Conservation (phyloP, 1,140 invertebrate species). For the Camponotus vicinus region DNA sequence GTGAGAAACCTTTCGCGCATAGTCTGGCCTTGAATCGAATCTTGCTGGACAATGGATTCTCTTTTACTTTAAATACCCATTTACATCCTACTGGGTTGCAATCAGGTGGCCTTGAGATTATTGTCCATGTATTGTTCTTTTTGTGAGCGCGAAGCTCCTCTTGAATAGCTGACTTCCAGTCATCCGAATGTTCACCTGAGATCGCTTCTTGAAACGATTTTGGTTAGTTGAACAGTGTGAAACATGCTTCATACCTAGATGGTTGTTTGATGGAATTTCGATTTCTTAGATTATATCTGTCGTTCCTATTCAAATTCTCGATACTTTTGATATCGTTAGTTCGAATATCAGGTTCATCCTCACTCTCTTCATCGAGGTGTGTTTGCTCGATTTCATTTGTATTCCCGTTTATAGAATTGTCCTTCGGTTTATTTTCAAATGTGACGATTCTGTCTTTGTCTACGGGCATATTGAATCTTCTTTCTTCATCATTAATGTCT, state of each 20-base stretch:
- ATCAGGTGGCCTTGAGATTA: conserved; percentile 63
- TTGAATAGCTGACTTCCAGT: conserved; percentile 80
- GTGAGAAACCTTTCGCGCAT: conserved; percentile 32
- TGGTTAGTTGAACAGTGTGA: conserved; percentile 61
- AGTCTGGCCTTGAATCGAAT: conserved; percentile 55
- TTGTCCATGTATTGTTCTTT: conserved; percentile 78
- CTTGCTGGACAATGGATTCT: neutral
- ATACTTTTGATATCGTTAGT: too few relatives aligned
- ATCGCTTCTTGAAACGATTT: conserved; percentile 77
- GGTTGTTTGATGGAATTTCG: neutral
- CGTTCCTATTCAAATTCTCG: neutral
- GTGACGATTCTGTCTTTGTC: too few relatives aligned
- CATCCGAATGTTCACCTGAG: conserved; percentile 43
- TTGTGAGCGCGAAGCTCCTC: conserved; percentile 76
- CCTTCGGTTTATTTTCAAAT: too few relatives aligned
- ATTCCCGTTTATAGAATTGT: too few relatives aligned
- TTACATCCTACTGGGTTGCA: conserved; percentile 70
- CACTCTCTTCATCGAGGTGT: too few relatives aligned
- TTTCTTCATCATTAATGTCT: neutral
- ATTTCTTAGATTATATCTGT: neutral
- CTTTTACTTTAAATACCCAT: conserved; percentile 74
- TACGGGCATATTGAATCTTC: too few relatives aligned
- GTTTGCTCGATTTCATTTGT: too few relatives aligned
- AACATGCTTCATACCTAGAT: conserved; percentile 27
- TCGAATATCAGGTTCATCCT: too few relatives aligned